Evolutionary conservation across 2,888 invertebrate genomes (phyloP), one percentile per base, ranked within the genome.

Genomic region (Volucella bombylans): DNA sequence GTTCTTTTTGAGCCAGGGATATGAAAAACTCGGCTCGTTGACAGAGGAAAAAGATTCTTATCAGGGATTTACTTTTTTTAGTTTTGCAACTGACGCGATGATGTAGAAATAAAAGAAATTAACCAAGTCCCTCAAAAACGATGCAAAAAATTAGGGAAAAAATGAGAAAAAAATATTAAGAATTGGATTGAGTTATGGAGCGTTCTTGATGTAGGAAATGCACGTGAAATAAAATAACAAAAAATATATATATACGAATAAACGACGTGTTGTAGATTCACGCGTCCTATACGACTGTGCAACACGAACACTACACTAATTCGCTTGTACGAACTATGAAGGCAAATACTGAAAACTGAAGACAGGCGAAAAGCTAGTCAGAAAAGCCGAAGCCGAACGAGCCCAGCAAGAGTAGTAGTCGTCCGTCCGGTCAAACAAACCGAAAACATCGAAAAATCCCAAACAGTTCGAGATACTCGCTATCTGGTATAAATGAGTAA

Each of bases 281-380:
- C 80, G 86, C 87, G 86, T 81, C 80, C 78, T 86, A 86, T 83
- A 83, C 74, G 88, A 88, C 89, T 88, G 88, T 88, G 88, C 87
- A 89, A 89, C 88, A 89, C 89, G 89, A 89, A 89, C 88, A 89
- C 89, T 88, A 89, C 88, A 89, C 89, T 89, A 89, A 89, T 88
- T 87, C 87, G 87, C 87, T 85, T 82, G 87, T 87, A 88, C 88
- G 88, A 88, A 87, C 87, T 87, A 88, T 88, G 88, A 88, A 87
- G 88, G 87, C 88, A 87, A 87, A 78, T 83, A 87, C 88, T 87
- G 78, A 87, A 87, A 87, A 88, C 31, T 31, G 31, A 31, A 4
- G 31, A 1, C 31, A 88, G 88, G 88, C 67, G 71, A 82, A 73
- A 79, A 79, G 81, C 81, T 76, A 83, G 76, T 62, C 64, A 71